phyloP scores from a whole-genome alignment of 2,888 invertebrate species.

The Sinelater perroti region DNA sequence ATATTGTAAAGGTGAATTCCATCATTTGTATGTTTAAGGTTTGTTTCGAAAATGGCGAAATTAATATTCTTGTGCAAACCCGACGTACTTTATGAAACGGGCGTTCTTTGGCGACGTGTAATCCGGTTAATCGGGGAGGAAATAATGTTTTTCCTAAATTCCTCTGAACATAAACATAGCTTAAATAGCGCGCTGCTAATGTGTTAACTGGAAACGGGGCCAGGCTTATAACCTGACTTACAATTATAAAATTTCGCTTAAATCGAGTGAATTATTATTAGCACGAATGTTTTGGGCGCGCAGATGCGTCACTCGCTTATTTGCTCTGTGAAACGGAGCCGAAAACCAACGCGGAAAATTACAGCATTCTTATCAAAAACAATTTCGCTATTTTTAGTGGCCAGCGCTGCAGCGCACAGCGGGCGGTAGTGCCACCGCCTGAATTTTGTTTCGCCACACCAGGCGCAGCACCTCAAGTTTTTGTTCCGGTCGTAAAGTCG shows the following conservation, averaged over 20 bases:
- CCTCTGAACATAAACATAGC: not conserved
- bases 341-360: too few relatives aligned
- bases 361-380: too few relatives aligned
- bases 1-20: too few relatives aligned
- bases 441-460: too few relatives aligned
- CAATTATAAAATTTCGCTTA: slow-evolving; percentile 22
- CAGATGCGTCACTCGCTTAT: slow-evolving; percentile 18
- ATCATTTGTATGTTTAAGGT: too few relatives aligned
- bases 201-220: slow-evolving; percentile 20
- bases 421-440: too few relatives aligned
- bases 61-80: too few relatives aligned
- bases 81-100: too few relatives aligned
- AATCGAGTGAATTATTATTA: slow-evolving; percentile 29
- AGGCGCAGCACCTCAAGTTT: too few relatives aligned
- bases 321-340: slow-evolving; percentile 4
- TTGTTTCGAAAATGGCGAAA: too few relatives aligned
- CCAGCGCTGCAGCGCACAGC: too few relatives aligned
- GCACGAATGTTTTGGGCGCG: slow-evolving; percentile 28
- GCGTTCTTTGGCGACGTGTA: not conserved
- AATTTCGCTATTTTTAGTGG: too few relatives aligned
- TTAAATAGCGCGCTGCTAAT: slow-evolving; percentile 16
- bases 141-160: not conserved
- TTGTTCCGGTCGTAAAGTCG: slow-evolving; percentile 12
- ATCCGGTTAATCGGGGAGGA: not conserved
- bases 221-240: slow-evolving; percentile 17